Evolutionary conservation across 2,888 invertebrate genomes (phyloP), one percentile per base, ranked within the genome.

Genomic region (Antheraea yamamai): DNA sequence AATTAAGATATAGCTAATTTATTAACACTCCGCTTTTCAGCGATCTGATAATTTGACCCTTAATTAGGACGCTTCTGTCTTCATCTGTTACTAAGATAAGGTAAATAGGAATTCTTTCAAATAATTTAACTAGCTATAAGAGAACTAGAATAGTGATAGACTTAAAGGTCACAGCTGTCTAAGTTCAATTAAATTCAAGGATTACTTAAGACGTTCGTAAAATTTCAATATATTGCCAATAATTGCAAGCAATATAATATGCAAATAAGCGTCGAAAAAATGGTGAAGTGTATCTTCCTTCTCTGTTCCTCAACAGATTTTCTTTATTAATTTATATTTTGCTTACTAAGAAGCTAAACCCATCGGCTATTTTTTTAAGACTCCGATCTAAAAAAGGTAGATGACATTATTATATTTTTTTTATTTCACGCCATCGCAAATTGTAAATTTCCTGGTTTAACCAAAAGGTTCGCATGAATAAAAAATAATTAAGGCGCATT

Each of bases 41-140:
- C 39, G 18, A 20, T 70, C 70, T 70, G 70, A 66, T 39, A 70
- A 39, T 39, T 39, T 70, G 64, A 70, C 70, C 70, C 39, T 70
- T 70, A 70, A 70, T 39, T 70, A 70, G 70, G 70, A 39, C 70
- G 39, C 20, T 70, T 35, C 70, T 70, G 23, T 70, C 70, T 70
- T 39, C 39, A 39, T 70, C 12, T 70, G 12, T 39, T 70, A 70
- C n/a, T 39, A 4, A 39, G 70, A 70, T 70, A 70, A 70, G 23
- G 23, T 39, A 23, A 70, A 70, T 70, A 39, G 68, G 35, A 39
- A 70, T 39, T 66, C 70, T 70, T 70, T 70, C 20, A 70, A 70
- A 39, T 70, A 70, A 39, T 66, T 30, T 30, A 20, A 61, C 10
- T 23, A 8, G 12, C 61, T 23, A 23, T 23, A 61, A 7, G n/a